phyloP scores from a whole-genome alignment of 2,113 vertebrate species.

The Lates calcarifer region DNA sequence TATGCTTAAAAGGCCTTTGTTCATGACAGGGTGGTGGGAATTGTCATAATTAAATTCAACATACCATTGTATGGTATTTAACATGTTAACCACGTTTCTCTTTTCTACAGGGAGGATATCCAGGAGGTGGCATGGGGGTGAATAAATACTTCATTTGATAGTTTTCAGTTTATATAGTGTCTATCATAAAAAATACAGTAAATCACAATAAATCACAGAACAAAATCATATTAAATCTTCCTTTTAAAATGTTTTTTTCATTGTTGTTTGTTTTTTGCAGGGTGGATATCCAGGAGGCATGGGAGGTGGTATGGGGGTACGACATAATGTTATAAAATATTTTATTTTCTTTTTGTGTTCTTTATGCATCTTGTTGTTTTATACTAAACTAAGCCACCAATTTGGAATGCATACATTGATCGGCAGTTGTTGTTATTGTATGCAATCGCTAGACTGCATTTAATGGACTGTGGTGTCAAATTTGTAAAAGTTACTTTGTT shows the following conservation, averaged over 20 bases:
- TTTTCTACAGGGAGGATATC: constrained; percentile 65
- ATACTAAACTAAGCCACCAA: not conserved
- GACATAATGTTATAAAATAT: rapidly evolving
- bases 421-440: too few relatives aligned
- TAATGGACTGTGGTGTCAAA: not conserved
- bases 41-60: not conserved
- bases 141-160: not conserved
- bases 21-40: not conserved
- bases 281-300: constrained; percentile 64
- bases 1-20: rapidly evolving
- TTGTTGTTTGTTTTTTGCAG: constrained; percentile 44
- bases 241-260: not conserved
- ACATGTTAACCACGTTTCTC: not conserved
- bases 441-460: not conserved
- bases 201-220: not conserved
- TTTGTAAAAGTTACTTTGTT: not conserved
- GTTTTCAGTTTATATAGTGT: not conserved
- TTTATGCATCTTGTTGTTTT: not conserved
- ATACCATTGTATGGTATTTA: not conserved
- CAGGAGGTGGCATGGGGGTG: constrained; percentile 63
- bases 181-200: not conserved
- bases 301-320: constrained; percentile 70
- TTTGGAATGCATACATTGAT: not conserved
- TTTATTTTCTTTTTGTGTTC: not conserved
- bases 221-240: rapidly evolving